Evolutionary conservation across 2,888 invertebrate genomes (phyloP).

Genomic region (Shargacucullia verbasci): DNA sequence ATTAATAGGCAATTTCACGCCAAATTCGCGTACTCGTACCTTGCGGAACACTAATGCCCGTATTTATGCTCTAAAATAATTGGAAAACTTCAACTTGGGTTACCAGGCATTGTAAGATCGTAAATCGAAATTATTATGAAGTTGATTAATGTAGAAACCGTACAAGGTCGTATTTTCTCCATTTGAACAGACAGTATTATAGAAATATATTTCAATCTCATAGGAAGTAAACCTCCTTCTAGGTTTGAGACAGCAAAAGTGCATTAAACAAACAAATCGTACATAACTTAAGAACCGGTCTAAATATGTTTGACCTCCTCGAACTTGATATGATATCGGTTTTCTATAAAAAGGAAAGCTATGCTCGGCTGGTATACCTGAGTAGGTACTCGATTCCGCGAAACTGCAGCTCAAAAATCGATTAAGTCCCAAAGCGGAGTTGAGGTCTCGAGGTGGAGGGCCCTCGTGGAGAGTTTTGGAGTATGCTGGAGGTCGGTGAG

Average conservation of each 20-base stretch:
- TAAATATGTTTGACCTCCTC: slow-evolving; percentile 28
- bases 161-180: no score
- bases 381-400: slow-evolving; percentile 75
- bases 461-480: slow-evolving; percentile 83
- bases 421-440: slow-evolving; percentile 85
- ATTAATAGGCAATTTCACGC: slow-evolving; percentile 53
- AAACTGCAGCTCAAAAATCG: slow-evolving; percentile 87
- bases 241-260: slow-evolving; percentile 4
- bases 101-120: slow-evolving; percentile 14
- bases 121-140: slow-evolving; percentile 15
- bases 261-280: slow-evolving; percentile 11
- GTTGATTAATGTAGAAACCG: no score
- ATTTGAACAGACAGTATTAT: no score
- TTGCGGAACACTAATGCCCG: slow-evolving; percentile 35
- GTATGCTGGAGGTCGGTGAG: slow-evolving; percentile 68
- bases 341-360: slow-evolving; percentile 46
- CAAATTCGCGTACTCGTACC: slow-evolving; percentile 39
- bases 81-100: slow-evolving; percentile 41
- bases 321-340: slow-evolving; percentile 38
- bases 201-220: background rate
- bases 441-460: slow-evolving; percentile 87
- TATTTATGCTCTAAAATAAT: slow-evolving; percentile 38
- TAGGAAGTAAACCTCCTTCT: slow-evolving; percentile 13
- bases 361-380: slow-evolving; percentile 66
- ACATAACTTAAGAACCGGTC: slow-evolving; percentile 19